Evolutionary conservation across 2,888 invertebrate genomes (phyloP), one percentile per base, ranked within the genome.

Genomic region (Oxytorus armatus): DNA sequence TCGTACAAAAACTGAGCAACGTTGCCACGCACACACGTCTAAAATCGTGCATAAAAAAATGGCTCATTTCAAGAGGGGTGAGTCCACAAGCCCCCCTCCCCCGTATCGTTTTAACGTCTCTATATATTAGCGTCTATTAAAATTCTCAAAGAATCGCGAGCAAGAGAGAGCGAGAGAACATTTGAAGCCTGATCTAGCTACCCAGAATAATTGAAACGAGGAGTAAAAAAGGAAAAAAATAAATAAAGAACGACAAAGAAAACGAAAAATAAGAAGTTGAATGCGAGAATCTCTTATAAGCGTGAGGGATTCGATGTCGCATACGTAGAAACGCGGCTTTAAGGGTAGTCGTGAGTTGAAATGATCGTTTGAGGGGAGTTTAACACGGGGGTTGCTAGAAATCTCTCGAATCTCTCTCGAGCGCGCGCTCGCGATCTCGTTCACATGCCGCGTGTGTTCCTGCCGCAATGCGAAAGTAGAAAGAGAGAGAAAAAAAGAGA

Each of bases 91-190:
- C n/a, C n/a, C n/a, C n/a, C n/a, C n/a, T n/a, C 87, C 87, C 84
- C 86, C 88, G 89, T 91, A 92, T 91, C 92, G 92, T 90, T 92
- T 92, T 92, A 92, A 92, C 92, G 90, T 91, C 90, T 90, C 92
- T 8, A n/a, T 90, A 90, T 92, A 92, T 92, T 91, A 91, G 91
- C 89, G 88, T 90, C 91, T 90, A 92, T 91, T 92, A 91, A 90
- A 90, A 90, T 88, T 75, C 44, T 59, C 65, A 39, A 69, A 53
- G 51, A 47, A 74, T 63, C 39, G 51, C 36, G 51, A 61, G 49
- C 18, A 8, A 7, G 51, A 11, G 44, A 53, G 36, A 65, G 36
- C 14, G 51, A 11, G 44, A 53, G 36, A 65, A 44, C 23, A 33
- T 21, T n/a, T 10, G 16, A 29, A 10, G 53, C 14, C 55, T 33